Evolutionary conservation across 2,113 vertebrate species (phyloP).

Genomic region (Pristiophorus japonicus): DNA sequence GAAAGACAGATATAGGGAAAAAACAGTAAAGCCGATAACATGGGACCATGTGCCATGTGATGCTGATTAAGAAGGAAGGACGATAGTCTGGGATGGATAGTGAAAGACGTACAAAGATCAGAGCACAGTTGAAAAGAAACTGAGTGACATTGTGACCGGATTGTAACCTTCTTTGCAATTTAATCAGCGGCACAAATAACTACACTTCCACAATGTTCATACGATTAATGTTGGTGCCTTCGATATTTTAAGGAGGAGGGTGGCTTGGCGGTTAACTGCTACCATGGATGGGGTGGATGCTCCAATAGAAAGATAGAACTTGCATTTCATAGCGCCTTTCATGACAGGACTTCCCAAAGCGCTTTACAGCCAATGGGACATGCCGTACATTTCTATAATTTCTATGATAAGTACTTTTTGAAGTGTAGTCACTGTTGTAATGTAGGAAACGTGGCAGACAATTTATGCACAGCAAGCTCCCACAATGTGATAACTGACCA

Average conservation of each 20-base stretch:
- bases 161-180: neutral
- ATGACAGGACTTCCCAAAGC: neutral
- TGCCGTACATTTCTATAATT: no score
- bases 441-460: neutral
- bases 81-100: no score
- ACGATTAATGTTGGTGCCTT: neutral
- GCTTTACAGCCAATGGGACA: neutral
- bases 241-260: neutral
- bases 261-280: neutral
- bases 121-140: no score
- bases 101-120: no score
- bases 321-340: neutral
- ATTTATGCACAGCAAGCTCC: neutral
- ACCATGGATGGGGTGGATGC: neutral
- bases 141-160: no score
- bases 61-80: no score
- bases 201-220: neutral
- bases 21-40: no score
- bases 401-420: neutral
- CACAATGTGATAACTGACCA: neutral
- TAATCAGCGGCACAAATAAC: neutral
- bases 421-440: neutral
- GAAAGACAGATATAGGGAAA: no score
- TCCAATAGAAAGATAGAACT: neutral
- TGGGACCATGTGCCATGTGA: no score